These are phyloP conservation scores for Rhabdornis inornatus DNA, from an alignment of 2,113 vertebrate genomes.

Conservation along the genomic window DNA sequence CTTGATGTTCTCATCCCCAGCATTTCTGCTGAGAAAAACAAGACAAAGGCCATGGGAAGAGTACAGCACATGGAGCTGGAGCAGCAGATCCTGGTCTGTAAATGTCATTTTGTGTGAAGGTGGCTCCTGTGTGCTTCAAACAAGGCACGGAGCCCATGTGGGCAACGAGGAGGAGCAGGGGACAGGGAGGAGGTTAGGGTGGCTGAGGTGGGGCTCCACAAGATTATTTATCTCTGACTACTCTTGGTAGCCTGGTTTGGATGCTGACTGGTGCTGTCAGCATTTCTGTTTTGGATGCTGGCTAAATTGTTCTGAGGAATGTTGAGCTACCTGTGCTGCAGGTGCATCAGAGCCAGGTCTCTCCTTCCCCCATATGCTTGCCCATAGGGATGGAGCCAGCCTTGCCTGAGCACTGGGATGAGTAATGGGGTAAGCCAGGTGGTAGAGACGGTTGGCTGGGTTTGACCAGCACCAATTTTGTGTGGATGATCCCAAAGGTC, in stretches of 20 bases:
- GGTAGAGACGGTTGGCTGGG: accelerated
- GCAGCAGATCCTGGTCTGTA: neutral
- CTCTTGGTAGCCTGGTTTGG: neutral
- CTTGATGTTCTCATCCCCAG: neutral
- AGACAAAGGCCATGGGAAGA: neutral
- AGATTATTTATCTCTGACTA: neutral
- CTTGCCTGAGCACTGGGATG: neutral
- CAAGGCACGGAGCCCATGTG: accelerated
- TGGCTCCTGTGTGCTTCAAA: neutral
- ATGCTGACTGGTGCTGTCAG: neutral
- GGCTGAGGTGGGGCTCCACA: neutral
- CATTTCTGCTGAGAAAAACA: neutral
- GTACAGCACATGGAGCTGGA: neutral
- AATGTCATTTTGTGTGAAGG: neutral
- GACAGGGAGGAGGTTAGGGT: neutral
- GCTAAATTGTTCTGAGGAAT: neutral
- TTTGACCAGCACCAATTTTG: neutral
- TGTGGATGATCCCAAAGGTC: neutral
- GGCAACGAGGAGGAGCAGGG: accelerated
- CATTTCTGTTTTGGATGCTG: neutral
- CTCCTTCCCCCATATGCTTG: neutral
- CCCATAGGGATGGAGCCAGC: neutral
- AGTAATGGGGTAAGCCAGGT: neutral
- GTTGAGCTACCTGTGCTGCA: neutral
- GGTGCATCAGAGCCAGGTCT: neutral